These are phyloP conservation scores for Ambastaia sidthimunki DNA, from an alignment of 2,797 vertebrate species.

Conservation along the genomic window DNA sequence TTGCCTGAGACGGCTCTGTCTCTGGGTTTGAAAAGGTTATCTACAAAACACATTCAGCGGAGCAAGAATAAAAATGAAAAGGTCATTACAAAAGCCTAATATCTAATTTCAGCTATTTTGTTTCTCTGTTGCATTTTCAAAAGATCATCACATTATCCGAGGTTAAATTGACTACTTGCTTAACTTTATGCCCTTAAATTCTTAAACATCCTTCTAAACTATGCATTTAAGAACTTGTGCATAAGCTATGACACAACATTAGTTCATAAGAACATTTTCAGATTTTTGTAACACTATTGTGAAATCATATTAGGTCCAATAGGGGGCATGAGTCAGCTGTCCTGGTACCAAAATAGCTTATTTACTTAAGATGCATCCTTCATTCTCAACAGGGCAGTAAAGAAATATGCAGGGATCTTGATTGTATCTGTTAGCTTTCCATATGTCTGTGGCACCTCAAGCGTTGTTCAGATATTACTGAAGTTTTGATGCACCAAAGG, in stretches of 20 bases:
- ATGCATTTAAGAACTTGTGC: background rate
- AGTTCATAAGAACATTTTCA: constrained; percentile 15
- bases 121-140: constrained; percentile 4
- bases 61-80: constrained; percentile 20
- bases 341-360: background rate
- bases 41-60: constrained; percentile 73
- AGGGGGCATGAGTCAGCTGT: constrained; percentile 52
- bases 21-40: constrained; percentile 96
- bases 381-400: constrained; percentile 6
- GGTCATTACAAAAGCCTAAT: constrained; percentile 36
- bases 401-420: constrained; percentile 22
- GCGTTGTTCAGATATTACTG: background rate
- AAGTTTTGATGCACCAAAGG: constrained; percentile 33
- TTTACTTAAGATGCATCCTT: constrained; percentile 16
- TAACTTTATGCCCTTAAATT: background rate
- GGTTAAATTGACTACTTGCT: background rate
- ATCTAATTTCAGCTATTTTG: background rate
- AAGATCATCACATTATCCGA: background rate
- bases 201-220: background rate
- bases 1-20: constrained; percentile 91
- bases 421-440: constrained; percentile 11
- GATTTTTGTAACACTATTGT: constrained; percentile 15
- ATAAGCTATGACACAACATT: constrained; percentile 38
- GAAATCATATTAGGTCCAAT: constrained; percentile 3
- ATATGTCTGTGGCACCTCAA: background rate